Evolutionary conservation across 1,140 invertebrate species (phyloP).

Genomic region (Cyphomyrmex costatus): DNA sequence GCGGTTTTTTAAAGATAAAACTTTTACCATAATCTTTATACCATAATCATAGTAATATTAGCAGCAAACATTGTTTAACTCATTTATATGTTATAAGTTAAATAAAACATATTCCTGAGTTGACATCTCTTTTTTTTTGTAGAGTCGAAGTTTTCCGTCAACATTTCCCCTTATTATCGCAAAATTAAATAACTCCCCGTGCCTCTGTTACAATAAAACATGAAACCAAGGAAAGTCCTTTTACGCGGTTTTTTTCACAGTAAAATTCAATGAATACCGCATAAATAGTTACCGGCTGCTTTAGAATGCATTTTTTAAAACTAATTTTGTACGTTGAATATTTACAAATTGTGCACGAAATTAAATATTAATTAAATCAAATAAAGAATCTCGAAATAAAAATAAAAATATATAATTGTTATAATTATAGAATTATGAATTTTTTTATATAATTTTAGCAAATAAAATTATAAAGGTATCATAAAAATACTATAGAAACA

Average conservation of each 20-base stretch:
- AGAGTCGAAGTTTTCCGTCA: not conserved
- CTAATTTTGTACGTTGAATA: not conserved
- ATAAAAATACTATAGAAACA: no score
- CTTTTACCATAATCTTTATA: not conserved
- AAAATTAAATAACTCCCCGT: slow-evolving; percentile 46
- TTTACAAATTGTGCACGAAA: not conserved
- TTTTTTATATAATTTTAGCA: no score
- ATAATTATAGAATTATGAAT: no score
- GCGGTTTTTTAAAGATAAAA: slow-evolving; percentile 9
- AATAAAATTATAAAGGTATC: no score
- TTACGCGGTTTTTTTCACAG: slow-evolving; percentile 24
- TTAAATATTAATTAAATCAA: not conserved
- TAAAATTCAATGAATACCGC: slow-evolving; percentile 7
- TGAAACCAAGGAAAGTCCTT: slow-evolving; percentile 9
- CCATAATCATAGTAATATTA: slow-evolving; percentile 22
- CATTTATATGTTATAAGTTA: slow-evolving; percentile 49
- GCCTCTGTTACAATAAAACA: slow-evolving; percentile 36
- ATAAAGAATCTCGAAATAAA: not conserved
- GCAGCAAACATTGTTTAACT: slow-evolving; percentile 31
- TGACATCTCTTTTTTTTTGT: slow-evolving; percentile 14
- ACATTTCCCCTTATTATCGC: slow-evolving; percentile 49
- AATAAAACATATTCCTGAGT: slow-evolving; percentile 45
- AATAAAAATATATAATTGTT: no score
- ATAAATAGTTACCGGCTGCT: slow-evolving; percentile 19
- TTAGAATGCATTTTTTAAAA: not conserved